These are phyloP conservation scores for Polypterus senegalus DNA, from an alignment of 2,113 vertebrate genomes.

Conservation along the genomic window DNA sequence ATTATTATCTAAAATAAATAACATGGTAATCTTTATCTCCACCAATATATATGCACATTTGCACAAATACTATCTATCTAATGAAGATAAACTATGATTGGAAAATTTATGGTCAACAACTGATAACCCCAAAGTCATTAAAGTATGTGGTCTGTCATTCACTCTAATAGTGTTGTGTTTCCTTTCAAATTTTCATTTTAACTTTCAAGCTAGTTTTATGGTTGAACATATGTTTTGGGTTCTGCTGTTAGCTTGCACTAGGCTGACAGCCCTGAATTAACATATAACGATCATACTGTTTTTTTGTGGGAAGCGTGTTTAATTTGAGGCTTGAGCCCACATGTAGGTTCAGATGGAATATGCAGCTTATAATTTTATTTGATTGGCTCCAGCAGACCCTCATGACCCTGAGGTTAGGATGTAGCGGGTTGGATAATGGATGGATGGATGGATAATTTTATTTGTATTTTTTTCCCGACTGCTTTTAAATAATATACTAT, in stretches of 20 bases:
- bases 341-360: background rate
- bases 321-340: background rate
- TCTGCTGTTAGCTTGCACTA: background rate
- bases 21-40: no score
- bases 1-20: no score
- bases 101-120: background rate
- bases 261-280: background rate
- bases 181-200: conserved; percentile 1
- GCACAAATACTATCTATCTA: no score
- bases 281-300: background rate
- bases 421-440: no score
- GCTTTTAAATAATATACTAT: no score
- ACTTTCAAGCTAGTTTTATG: conserved; percentile 8
- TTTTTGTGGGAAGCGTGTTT: background rate
- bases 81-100: no score
- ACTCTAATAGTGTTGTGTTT: background rate
- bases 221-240: conserved; percentile 1
- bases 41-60: no score
- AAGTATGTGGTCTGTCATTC: background rate
- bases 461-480: no score
- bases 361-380: background rate
- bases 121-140: background rate
- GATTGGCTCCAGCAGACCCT: no score
- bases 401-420: no score
- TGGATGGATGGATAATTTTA: no score